These are phyloP conservation scores for Oryzaephilus surinamensis DNA, from an alignment of 1,140 invertebrate species.

Conservation along the genomic window DNA sequence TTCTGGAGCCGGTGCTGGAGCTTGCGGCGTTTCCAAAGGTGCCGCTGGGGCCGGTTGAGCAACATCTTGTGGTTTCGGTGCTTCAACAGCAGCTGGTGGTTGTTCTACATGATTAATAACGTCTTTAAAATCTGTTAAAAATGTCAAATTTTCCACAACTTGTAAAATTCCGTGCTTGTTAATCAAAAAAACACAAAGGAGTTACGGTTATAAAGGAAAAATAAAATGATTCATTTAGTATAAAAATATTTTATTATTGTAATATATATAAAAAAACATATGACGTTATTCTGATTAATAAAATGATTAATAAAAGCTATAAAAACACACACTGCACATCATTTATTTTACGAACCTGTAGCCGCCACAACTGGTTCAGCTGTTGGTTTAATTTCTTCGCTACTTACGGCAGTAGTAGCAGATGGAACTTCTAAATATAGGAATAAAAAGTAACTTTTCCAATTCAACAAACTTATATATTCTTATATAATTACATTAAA, in stretches of 20 bases:
- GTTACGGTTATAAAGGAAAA: neutral
- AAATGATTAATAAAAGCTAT: no score
- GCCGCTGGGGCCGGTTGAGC: slow-evolving; percentile 33
- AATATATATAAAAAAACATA: no score
- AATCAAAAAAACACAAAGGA: slow-evolving; percentile 25
- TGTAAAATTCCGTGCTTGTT: slow-evolving; percentile 22
- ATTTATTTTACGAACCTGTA: slow-evolving; percentile 24
- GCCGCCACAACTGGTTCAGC: slow-evolving; percentile 1
- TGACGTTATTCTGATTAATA: no score
- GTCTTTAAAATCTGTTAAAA: slow-evolving; percentile 34
- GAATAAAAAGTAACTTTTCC: no score
- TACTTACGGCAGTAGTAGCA: no score
- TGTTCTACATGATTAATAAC: slow-evolving; percentile 31
- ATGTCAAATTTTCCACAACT: slow-evolving; percentile 36
- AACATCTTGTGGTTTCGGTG: slow-evolving; percentile 20
- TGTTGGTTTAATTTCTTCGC: no score
- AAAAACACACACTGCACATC: no score
- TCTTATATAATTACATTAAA: no score
- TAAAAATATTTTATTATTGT: slow-evolving; percentile 28
- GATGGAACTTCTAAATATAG: no score
- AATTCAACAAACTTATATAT: no score
- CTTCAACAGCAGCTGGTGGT: slow-evolving; percentile 19
- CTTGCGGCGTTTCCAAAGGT: slow-evolving; percentile 9
- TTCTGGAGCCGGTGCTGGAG: slow-evolving; percentile 22
- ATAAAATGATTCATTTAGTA: slow-evolving; percentile 17